Evolutionary conservation across 2,113 vertebrate genomes (phyloP).

Genomic region (Actenoides lindsayi): DNA sequence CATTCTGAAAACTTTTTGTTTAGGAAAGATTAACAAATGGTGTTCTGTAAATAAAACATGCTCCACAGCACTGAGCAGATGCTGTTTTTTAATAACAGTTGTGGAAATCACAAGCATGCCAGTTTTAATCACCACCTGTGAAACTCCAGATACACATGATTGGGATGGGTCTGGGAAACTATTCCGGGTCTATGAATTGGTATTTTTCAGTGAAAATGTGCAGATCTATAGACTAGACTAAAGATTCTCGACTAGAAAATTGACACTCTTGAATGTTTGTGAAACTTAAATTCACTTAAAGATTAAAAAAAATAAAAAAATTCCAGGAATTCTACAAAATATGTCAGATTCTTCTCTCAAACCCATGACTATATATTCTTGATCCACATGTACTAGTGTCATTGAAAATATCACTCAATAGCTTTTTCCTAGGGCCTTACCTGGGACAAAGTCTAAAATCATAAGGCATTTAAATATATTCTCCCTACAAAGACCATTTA

Average conservation of each 20-base stretch:
- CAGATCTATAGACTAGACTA: background rate
- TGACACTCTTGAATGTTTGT: background rate
- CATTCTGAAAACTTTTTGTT: background rate
- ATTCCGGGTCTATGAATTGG: background rate
- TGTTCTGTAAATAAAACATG: background rate
- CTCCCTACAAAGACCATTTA: background rate
- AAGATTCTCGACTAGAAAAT: background rate
- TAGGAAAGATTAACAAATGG: background rate
- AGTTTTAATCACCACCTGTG: slow-evolving; percentile 6
- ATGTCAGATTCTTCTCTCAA: background rate
- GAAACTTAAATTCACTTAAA: background rate
- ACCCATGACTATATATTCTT: background rate
- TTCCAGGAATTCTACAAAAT: background rate
- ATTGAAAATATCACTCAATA: background rate
- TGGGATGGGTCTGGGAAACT: background rate
- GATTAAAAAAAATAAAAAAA: too few relatives aligned
- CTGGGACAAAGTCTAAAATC: background rate
- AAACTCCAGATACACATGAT: background rate
- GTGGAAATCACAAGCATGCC: background rate
- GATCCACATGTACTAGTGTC: background rate
- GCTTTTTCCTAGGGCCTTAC: background rate
- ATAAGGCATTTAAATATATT: background rate
- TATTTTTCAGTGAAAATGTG: background rate
- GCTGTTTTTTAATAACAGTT: background rate
- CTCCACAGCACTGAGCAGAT: background rate